Evolutionary conservation across 2,113 vertebrate species (phyloP).

Genomic region (Lepidothrix coronata): DNA sequence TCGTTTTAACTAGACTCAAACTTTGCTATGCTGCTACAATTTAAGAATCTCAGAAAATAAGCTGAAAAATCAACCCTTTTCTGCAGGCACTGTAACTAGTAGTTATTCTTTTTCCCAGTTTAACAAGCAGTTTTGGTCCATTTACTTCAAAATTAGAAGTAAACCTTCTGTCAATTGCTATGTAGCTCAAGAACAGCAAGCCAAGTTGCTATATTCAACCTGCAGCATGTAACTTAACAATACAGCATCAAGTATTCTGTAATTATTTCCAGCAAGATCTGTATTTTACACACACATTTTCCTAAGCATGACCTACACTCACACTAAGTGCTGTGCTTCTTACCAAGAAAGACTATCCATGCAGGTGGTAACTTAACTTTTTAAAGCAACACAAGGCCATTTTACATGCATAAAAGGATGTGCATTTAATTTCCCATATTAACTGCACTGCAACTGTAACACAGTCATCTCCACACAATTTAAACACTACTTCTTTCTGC

Average conservation of each 20-base stretch:
- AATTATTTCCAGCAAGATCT: conserved; percentile 10
- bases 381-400: neutral
- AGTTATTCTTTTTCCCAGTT: neutral
- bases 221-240: neutral
- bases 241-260: neutral
- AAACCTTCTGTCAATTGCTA: conserved; percentile 3
- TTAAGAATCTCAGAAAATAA: neutral
- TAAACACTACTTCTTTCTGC: neutral
- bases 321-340: neutral
- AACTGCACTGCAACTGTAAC: neutral
- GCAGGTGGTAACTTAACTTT: neutral
- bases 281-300: conserved; percentile 19
- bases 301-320: conserved; percentile 13
- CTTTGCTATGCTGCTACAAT: neutral
- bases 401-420: neutral
- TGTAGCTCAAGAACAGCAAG: neutral
- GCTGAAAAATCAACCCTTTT: neutral
- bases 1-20: neutral
- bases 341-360: neutral
- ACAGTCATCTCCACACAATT: neutral
- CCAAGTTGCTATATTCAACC: neutral
- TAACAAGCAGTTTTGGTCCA: neutral
- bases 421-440: neutral
- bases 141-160: conserved; percentile 26
- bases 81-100: neutral